Percentiles rank a stretch among this genome's conserved stretches.
phyloP scores from a whole-genome alignment of 2,888 invertebrate genomes.

The Nematopogon swammerdamellus region DNA sequence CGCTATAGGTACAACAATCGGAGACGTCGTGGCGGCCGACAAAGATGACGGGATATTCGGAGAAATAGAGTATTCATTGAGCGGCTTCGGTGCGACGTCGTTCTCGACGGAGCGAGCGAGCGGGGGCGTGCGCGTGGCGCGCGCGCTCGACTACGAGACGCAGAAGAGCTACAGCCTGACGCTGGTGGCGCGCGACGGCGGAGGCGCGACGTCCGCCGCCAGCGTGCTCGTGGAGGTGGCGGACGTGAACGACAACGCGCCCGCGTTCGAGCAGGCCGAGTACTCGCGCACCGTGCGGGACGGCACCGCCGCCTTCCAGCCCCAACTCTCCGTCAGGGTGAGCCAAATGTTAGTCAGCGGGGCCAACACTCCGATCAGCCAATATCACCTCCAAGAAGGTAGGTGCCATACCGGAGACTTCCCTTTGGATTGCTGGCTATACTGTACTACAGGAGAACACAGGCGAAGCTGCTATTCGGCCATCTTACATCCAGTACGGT shows the following conservation, averaged over 20 bases:
- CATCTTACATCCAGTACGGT: no score
- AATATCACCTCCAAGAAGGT: no score
- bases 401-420: no score
- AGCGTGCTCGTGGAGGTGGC: conserved; percentile 68
- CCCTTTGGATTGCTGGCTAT: no score
- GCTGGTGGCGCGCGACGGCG: conserved; percentile 78
- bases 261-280: conserved; percentile 65
- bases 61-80: conserved; percentile 66
- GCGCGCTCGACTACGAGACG: conserved; percentile 71
- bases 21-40: conserved; percentile 66
- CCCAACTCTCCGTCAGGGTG: conserved; percentile 72
- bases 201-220: conserved; percentile 67
- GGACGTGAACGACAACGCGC: conserved; percentile 77
- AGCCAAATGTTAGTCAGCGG: no score
- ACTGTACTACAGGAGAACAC: no score
- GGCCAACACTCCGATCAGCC: no score
- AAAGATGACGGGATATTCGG: conserved; percentile 71
- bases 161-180: conserved; percentile 78
- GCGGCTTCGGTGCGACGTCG: conserved; percentile 76
- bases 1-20: conserved; percentile 58
- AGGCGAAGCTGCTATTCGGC: no score
- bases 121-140: conserved; percentile 66
- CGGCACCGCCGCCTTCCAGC: conserved; percentile 71
- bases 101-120: conserved; percentile 65
- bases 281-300: conserved; percentile 76